Conservation (phyloP, 1,140 invertebrate species). For the Leptinotarsa texana region DNA sequence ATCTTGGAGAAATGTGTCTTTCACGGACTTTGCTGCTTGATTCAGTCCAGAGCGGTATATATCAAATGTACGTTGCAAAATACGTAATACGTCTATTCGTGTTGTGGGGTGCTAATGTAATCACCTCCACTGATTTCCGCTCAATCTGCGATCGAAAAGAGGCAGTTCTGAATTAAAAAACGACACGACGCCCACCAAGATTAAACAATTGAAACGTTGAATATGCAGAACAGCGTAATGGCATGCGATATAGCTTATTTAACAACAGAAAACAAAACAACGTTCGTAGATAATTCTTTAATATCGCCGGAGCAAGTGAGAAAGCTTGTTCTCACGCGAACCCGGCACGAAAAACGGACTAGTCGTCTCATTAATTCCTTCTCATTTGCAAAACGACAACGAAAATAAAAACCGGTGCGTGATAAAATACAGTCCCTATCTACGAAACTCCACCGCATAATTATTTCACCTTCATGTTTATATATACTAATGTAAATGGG, state of each 20-base stretch:
- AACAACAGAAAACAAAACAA: constrained; percentile 11
- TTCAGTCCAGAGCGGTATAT: no score
- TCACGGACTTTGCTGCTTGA: no score
- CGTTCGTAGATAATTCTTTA: constrained; percentile 3
- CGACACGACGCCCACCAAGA: neutral
- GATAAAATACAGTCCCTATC: neutral
- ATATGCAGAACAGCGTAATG: constrained; percentile 2
- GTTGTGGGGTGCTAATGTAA: no score
- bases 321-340: constrained; percentile 19
- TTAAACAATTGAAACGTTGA: constrained; percentile 13
- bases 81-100: no score
- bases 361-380: constrained; percentile 1
- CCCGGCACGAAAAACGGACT: neutral
- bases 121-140: no score
- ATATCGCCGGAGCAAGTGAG: constrained; percentile 5
- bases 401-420: constrained; percentile 3
- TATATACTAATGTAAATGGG: neutral
- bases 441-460: constrained; percentile 1
- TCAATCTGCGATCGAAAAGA: no score
- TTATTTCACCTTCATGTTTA: constrained; percentile 6
- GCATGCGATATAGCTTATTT: constrained; percentile 16
- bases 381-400: constrained; percentile 18
- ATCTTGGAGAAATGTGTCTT: no score
- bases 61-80: no score
- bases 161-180: no score